Conservation (phyloP, 2,888 invertebrate genomes). For the Strigamia transsilvanica region DNA sequence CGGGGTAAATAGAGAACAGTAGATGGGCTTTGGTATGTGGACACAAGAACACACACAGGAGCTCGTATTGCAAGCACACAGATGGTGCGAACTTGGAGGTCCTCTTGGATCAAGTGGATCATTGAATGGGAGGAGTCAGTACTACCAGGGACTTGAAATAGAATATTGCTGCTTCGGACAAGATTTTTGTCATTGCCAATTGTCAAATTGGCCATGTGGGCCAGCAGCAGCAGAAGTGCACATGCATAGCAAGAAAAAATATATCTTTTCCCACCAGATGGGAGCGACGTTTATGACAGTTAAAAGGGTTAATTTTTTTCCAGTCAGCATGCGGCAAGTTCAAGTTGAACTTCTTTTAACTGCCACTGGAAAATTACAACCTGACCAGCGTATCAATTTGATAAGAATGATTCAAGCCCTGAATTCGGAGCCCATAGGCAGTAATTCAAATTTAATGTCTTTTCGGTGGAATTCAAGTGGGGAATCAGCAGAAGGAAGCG, state of each 20-base stretch:
- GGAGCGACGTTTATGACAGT: not conserved
- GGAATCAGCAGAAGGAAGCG: too few species aligned
- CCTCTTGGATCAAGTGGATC: conserved; percentile 49
- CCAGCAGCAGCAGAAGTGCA: not conserved
- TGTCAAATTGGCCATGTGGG: conserved; percentile 40
- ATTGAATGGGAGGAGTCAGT: conserved; percentile 47
- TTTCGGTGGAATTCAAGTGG: too few species aligned
- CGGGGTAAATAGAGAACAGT: conserved; percentile 41
- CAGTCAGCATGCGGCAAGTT: not conserved
- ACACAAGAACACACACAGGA: conserved; percentile 41
- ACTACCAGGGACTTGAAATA: conserved; percentile 37
- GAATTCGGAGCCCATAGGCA: too few species aligned
- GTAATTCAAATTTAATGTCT: too few species aligned
- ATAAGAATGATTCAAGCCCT: conserved; percentile 2
- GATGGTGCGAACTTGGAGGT: conserved; percentile 45
- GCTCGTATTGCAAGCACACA: conserved; percentile 48
- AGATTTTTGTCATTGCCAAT: conserved; percentile 38
- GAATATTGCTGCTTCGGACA: conserved; percentile 44
- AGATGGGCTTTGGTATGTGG: conserved; percentile 48
- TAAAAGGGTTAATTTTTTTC: conserved; percentile 9
- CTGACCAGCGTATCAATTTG: conserved; percentile 34
- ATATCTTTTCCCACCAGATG: conserved; percentile 38
- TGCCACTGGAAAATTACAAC: conserved; percentile 32
- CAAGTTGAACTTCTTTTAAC: not conserved
- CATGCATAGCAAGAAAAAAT: not conserved